These are phyloP conservation scores for Syngnathus acus DNA, from an alignment of 2,797 vertebrate species.

Conservation along the genomic window DNA sequence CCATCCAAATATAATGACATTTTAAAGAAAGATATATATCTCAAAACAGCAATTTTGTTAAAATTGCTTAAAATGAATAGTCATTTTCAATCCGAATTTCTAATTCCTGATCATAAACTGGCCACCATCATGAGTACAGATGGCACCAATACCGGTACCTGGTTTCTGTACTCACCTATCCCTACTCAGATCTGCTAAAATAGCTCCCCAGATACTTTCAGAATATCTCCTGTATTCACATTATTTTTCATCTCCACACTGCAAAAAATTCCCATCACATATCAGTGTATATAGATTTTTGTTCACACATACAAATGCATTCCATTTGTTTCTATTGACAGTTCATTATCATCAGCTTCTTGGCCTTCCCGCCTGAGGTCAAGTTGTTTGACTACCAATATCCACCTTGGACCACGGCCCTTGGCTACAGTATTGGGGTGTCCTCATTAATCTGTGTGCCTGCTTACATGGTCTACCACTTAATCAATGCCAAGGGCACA, in stretches of 20 bases:
- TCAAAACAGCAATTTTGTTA: too few relatives aligned
- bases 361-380: constrained; percentile 83
- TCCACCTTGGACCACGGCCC: constrained; percentile 83
- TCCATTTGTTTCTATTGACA: constrained; percentile 36
- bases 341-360: constrained; percentile 95
- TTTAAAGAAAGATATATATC: too few relatives aligned
- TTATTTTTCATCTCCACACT: neutral
- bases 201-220: too few relatives aligned
- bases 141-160: too few relatives aligned
- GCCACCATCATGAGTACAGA: too few relatives aligned
- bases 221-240: neutral
- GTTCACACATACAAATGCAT: neutral
- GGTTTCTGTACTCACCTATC: too few relatives aligned
- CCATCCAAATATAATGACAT: too few relatives aligned
- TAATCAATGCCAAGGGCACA: constrained; percentile 83
- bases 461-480: constrained; percentile 81
- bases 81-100: too few relatives aligned
- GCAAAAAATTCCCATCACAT: neutral
- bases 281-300: neutral
- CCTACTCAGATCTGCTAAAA: too few relatives aligned
- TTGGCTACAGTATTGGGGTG: constrained; percentile 92
- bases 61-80: too few relatives aligned
- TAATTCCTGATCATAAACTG: too few relatives aligned
- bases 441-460: constrained; percentile 95
- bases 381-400: constrained; percentile 85